Percentiles rank a stretch among this genome's conserved stretches.
Evolutionary conservation across 2,797 vertebrate species (phyloP).

Genomic region (Myripristis jacobus): DNA sequence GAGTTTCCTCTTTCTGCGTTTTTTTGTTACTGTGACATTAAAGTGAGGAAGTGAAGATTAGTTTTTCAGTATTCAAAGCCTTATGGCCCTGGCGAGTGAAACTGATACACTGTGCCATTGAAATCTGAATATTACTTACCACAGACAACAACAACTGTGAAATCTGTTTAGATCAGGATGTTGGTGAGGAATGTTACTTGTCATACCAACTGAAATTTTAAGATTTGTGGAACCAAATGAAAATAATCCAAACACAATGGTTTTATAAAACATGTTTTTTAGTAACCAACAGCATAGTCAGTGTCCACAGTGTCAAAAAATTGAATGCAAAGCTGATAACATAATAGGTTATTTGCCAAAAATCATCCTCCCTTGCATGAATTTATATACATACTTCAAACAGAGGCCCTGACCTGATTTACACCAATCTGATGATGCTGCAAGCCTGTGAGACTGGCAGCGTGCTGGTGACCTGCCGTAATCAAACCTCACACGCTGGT

Average conservation of each 20-base stretch:
- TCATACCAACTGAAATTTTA: neutral
- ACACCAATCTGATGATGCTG: too few relatives aligned
- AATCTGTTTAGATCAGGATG: neutral
- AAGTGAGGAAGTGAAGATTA: conserved; percentile 57
- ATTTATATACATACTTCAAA: too few relatives aligned
- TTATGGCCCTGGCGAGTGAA: conserved; percentile 33
- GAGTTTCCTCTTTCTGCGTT: conserved; percentile 46
- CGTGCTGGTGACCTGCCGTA: too few relatives aligned
- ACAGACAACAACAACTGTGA: conserved; percentile 12
- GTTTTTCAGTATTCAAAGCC: conserved; percentile 47
- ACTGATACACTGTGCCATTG: conserved; percentile 33
- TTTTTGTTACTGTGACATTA: conserved; percentile 65
- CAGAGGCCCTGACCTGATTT: too few relatives aligned
- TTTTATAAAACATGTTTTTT: neutral
- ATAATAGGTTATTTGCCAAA: neutral
- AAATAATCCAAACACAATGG: neutral
- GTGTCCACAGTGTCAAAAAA: neutral
- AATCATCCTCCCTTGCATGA: too few relatives aligned
- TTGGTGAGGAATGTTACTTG: conserved; percentile 41
- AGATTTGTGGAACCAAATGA: neutral
- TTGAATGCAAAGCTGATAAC: neutral
- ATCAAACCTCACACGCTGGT: too few relatives aligned
- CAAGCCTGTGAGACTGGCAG: too few relatives aligned
- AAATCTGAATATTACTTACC: conserved; percentile 50
- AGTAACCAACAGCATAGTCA: neutral